Conservation (phyloP, 2,888 invertebrate genomes). For the Callyntrura guangdongensis region DNA sequence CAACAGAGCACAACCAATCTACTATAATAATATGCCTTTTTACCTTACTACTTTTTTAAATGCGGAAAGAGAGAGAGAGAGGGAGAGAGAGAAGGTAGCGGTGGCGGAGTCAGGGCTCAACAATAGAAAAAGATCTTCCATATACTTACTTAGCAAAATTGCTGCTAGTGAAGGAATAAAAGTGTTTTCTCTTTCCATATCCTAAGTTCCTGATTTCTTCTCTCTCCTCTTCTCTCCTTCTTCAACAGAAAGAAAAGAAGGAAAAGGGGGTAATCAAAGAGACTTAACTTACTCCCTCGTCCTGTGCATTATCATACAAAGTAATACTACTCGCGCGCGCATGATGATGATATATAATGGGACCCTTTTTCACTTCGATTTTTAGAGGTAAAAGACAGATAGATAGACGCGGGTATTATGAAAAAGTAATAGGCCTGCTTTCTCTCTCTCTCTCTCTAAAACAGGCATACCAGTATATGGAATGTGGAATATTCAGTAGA, state of each 20-base stretch:
- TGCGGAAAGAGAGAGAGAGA: not conserved
- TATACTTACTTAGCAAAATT: slow-evolving; percentile 43
- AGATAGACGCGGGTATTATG: no score
- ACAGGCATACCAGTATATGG: not conserved
- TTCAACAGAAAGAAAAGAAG: slow-evolving; percentile 21
- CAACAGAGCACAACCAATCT: slow-evolving; percentile 68
- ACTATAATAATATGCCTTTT: slow-evolving; percentile 26
- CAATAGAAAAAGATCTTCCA: not conserved
- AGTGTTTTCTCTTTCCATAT: slow-evolving; percentile 28
- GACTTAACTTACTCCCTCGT: slow-evolving; percentile 63
- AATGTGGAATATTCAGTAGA: slow-evolving; percentile 40
- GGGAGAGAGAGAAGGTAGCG: not conserved
- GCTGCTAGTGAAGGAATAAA: slow-evolving; percentile 48
- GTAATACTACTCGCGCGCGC: slow-evolving; percentile 1
- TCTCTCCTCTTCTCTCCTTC: slow-evolving; percentile 27
- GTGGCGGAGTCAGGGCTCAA: not conserved
- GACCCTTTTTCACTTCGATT: not conserved
- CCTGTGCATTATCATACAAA: slow-evolving; percentile 11
- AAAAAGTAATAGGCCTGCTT: slow-evolving; percentile 21
- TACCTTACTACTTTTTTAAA: not conserved
- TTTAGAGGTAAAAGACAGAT: slow-evolving; percentile 27
- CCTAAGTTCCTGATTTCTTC: not conserved
- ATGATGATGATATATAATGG: not conserved
- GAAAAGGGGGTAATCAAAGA: slow-evolving; percentile 65
- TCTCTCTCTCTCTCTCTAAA: no score